Evolutionary conservation across 2,888 invertebrate genomes (phyloP).

Genomic region (Ichneumoninae sp.): DNA sequence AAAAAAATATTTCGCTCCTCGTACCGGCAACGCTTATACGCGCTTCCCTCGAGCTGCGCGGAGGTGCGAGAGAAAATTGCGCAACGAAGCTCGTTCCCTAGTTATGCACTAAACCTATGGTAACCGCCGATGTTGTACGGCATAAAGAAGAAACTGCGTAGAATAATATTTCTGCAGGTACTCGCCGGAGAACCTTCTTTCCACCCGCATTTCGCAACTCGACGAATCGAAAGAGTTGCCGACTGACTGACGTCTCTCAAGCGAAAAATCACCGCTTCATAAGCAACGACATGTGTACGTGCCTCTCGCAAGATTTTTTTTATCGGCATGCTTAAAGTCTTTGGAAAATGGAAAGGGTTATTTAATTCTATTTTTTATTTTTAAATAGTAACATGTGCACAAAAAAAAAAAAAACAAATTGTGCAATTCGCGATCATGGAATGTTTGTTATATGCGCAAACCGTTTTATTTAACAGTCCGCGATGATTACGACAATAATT

Average conservation of each 20-base stretch:
- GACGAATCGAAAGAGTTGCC: constrained; percentile 30
- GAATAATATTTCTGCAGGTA: constrained; percentile 37
- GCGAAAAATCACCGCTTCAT: constrained; percentile 38
- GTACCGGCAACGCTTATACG: constrained; percentile 5
- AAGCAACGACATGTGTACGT: background rate
- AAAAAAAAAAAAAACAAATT: no score
- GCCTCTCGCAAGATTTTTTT: constrained; percentile 3
- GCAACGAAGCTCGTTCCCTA: constrained; percentile 44
- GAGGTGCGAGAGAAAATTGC: constrained; percentile 54
- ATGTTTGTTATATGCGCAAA: no score
- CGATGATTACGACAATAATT: background rate
- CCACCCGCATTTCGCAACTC: constrained; percentile 23
- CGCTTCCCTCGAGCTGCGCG: background rate
- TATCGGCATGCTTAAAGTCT: background rate
- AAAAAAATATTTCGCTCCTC: constrained; percentile 46
- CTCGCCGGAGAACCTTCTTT: constrained; percentile 16
- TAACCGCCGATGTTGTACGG: constrained; percentile 7
- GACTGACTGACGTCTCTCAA: constrained; percentile 16
- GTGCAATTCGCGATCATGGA: no score
- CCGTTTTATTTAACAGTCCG: no score
- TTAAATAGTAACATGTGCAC: no score
- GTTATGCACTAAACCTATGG: constrained; percentile 26
- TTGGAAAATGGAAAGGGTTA: background rate
- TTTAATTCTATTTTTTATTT: no score
- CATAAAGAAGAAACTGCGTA: constrained; percentile 27